These are phyloP conservation scores for Bolinopsis microptera DNA, from an alignment of 37 sponge, comb jelly and placozoan species.

Conservation along the genomic window DNA sequence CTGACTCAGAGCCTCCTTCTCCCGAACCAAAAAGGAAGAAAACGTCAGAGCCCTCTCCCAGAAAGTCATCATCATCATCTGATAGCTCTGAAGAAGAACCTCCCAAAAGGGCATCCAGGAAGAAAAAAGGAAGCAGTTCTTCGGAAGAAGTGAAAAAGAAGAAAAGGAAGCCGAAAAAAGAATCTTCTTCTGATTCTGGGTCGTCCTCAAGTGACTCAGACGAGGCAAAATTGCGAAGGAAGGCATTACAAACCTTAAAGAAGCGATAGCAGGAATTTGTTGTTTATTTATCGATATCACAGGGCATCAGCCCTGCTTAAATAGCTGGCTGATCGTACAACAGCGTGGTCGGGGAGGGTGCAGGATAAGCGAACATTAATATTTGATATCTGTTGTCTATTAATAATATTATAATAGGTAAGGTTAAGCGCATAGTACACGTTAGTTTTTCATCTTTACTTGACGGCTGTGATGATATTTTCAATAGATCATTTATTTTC, in stretches of 20 bases:
- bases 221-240: constrained; percentile 10
- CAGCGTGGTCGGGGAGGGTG: too few species aligned
- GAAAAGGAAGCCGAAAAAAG: neutral
- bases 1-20: constrained; percentile 1
- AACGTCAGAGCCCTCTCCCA: neutral
- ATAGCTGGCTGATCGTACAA: too few species aligned
- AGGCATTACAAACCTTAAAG: constrained; percentile 33
- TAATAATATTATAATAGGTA: neutral
- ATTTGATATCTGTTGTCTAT: neutral
- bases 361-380: too few species aligned
- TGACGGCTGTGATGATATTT: neutral
- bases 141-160: constrained; percentile 12
- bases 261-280: neutral
- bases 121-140: neutral
- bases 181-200: neutral
- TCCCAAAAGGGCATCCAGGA: neutral
- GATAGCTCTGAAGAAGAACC: neutral
- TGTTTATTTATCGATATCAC: neutral
- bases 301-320: too few species aligned
- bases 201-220: constrained; percentile 5
- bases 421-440: neutral
- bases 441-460: neutral
- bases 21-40: constrained; percentile 34
- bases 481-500: neutral
- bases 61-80: neutral